Percentiles rank a stretch among this genome's conserved stretches.
Conservation (phyloP, 2,113 vertebrate genomes). For the Romanogobio albipinnatus region DNA sequence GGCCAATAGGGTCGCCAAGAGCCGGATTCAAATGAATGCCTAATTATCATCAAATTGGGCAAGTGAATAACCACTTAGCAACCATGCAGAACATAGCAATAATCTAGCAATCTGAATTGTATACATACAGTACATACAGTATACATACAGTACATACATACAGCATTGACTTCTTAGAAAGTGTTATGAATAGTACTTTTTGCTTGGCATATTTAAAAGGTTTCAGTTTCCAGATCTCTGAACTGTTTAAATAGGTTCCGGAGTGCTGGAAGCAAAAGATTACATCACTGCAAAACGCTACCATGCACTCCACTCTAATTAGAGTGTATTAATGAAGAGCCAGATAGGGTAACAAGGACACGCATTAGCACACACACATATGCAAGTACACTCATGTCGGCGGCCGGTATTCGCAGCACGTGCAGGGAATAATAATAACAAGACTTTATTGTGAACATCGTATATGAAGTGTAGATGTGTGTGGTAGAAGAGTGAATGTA, state of each 20-base stretch:
- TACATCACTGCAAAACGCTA: conserved; percentile 43
- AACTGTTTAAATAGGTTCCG: conserved; percentile 39
- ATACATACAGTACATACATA: not conserved
- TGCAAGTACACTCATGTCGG: not conserved
- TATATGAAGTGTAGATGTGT: conserved; percentile 10
- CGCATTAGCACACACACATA: conserved; percentile 21
- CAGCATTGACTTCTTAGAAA: not conserved
- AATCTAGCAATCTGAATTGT: not conserved
- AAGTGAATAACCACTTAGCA: not conserved
- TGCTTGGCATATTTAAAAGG: conserved; percentile 3
- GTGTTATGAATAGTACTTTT: not conserved
- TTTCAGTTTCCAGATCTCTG: conserved; percentile 15
- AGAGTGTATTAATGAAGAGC: conserved; percentile 46
- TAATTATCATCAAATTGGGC: not conserved
- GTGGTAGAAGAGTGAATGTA: conserved; percentile 15
- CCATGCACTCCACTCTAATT: conserved; percentile 46
- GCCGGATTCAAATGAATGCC: too few relatives aligned
- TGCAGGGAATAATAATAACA: conserved; percentile 1
- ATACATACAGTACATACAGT: not conserved
- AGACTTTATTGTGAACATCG: not conserved
- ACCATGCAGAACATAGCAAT: not conserved
- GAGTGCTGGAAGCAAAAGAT: conserved; percentile 29
- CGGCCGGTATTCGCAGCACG: not conserved
- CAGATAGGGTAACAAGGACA: conserved; percentile 44
- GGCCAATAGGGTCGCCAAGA: too few relatives aligned